Evolutionary conservation across 2,797 vertebrate species (phyloP).

Genomic region (Danio albolineatus): DNA sequence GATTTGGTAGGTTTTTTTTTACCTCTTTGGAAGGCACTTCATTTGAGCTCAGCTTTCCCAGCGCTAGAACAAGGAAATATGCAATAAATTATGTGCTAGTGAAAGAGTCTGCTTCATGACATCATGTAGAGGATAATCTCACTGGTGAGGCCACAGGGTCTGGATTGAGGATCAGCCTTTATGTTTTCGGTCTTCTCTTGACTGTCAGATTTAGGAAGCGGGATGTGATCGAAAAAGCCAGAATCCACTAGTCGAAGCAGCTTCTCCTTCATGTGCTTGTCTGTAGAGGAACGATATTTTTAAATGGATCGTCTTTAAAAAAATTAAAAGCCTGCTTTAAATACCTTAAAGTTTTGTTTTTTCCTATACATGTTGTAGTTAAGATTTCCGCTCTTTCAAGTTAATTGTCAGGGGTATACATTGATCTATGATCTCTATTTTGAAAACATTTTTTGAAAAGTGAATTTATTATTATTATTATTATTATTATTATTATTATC

Average conservation of each 20-base stretch:
- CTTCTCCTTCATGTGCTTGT: constrained; percentile 89
- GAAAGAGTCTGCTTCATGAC: not conserved
- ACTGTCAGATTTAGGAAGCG: constrained; percentile 73
- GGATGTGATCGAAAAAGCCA: constrained; percentile 89
- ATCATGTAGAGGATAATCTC: constrained; percentile 28
- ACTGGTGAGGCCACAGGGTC: constrained; percentile 63
- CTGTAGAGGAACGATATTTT: constrained; percentile 68
- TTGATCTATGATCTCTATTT: no score
- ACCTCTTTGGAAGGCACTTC: constrained; percentile 86
- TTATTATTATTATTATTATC: no score
- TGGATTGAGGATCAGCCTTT: constrained; percentile 68
- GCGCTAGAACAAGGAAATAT: constrained; percentile 70
- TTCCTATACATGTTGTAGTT: no score
- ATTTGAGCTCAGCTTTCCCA: constrained; percentile 73
- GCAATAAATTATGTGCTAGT: not conserved
- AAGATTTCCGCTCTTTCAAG: no score
- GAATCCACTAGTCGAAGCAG: constrained; percentile 85
- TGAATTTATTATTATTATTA: no score
- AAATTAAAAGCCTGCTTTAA: no score
- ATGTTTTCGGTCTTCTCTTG: constrained; percentile 63
- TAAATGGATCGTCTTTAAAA: no score
- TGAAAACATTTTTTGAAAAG: no score
- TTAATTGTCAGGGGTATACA: no score
- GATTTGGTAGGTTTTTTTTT: constrained; percentile 57
- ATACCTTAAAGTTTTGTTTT: no score